Percentiles rank a stretch among this genome's conserved stretches.
Conservation (phyloP, 2,797 vertebrate genomes). For the Orientallactaga sibirica region DNA sequence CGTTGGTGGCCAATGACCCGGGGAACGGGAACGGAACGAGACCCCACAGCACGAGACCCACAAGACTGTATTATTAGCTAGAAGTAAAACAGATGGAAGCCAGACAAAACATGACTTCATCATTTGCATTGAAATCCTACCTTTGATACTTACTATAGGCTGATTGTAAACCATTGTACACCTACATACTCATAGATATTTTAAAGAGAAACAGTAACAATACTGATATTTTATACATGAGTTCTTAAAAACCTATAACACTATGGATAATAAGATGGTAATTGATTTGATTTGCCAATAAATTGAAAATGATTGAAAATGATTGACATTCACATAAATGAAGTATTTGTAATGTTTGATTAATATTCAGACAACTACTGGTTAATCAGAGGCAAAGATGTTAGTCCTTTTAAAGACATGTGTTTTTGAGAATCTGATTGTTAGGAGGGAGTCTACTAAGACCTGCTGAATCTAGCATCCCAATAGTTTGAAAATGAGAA, state of each 20-base stretch:
- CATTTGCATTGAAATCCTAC: background rate
- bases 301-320: constrained; percentile 19
- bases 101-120: background rate
- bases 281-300: background rate
- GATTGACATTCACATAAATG: background rate
- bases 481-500: background rate
- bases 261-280: background rate
- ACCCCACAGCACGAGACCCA: too few relatives aligned
- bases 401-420: background rate
- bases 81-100: background rate
- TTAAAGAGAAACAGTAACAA: background rate
- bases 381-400: background rate
- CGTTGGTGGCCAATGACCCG: too few relatives aligned
- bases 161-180: background rate
- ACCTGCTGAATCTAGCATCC: background rate
- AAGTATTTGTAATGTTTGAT: constrained; percentile 17
- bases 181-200: background rate
- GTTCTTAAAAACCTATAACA: background rate
- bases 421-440: background rate
- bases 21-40: too few relatives aligned
- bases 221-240: background rate
- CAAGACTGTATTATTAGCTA: background rate
- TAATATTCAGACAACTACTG: background rate
- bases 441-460: background rate
- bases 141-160: background rate